Evolutionary conservation across 2,888 invertebrate genomes (phyloP), one percentile per base, ranked within the genome.

Genomic region (Autographa pulchrina): DNA sequence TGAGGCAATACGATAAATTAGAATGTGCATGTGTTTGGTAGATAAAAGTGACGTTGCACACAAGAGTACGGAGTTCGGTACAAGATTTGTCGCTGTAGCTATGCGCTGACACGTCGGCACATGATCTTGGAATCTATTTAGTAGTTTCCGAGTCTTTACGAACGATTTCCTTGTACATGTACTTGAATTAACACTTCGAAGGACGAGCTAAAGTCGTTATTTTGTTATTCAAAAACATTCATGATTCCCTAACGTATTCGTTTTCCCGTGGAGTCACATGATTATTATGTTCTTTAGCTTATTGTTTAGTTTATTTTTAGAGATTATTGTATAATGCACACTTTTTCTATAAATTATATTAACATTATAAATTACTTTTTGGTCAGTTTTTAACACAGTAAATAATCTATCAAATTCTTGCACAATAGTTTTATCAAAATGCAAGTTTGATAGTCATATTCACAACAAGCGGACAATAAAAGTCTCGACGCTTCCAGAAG

Each of bases 121-220:
- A 58, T 80, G 67, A 75, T 80, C 83, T 72, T 73, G 69, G 65
- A 70, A 71, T 71, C 43, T 56, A 68, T 78, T 80, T 60, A 75
- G 64, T 74, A 56, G 72, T 73, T 78, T 75, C 75, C 75, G n/a
- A 67, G 72, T 77, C 61, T 32, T 59, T 61, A 59, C 32, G 68
- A 56, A 68, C 25, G 31, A 70, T 63, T 70, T 76, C 54, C 69
- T 64, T 62, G 18, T 62, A 14, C 20, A 54, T 65, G 14, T 62
- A 65, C 31, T 68, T 32, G 59, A 59, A 3, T 56, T 38, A 58
- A 14, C 25, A 48, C 32, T 32, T 32, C 31, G 59, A 31, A 31
- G 31, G 25, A 31, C 25, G 32, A 13, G 59, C n/a, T 32, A 16
- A 14, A 31, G 8, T 4, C 5, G 13, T 13, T 31, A 14, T 56